phyloP scores from a whole-genome alignment of 2,113 vertebrate genomes.

The Geothlypis trichas region DNA sequence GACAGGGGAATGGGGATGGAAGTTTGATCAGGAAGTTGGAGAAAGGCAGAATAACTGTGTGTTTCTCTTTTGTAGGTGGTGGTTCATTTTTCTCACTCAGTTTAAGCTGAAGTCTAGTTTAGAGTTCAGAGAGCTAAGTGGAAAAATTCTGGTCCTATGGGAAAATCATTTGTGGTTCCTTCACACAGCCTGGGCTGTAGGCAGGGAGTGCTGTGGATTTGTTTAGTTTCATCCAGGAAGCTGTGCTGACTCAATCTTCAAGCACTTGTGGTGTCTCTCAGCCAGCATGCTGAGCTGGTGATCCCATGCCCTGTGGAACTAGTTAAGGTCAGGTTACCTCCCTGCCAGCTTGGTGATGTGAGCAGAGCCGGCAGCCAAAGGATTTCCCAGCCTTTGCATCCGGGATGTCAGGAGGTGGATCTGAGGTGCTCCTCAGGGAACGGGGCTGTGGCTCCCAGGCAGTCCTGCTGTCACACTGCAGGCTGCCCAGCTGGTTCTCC shows the following conservation, averaged over 20 bases:
- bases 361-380: background rate
- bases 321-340: background rate
- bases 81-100: background rate
- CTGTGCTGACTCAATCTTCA: background rate
- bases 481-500: background rate
- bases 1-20: background rate
- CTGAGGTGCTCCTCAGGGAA: background rate
- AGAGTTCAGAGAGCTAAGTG: background rate
- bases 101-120: background rate
- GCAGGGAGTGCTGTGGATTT: background rate
- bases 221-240: background rate
- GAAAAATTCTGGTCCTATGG: background rate
- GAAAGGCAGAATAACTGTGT: background rate
- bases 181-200: background rate
- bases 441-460: background rate
- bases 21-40: background rate
- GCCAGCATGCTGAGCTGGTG: background rate
- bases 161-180: background rate
- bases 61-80: background rate
- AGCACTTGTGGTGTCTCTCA: background rate
- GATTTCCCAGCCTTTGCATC: background rate
- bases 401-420: background rate
- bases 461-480: background rate
- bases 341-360: background rate
- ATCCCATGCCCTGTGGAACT: background rate